Base-by-base conservation (phyloP, 1,140 invertebrate genomes). In the Bombus turneri region DNA sequence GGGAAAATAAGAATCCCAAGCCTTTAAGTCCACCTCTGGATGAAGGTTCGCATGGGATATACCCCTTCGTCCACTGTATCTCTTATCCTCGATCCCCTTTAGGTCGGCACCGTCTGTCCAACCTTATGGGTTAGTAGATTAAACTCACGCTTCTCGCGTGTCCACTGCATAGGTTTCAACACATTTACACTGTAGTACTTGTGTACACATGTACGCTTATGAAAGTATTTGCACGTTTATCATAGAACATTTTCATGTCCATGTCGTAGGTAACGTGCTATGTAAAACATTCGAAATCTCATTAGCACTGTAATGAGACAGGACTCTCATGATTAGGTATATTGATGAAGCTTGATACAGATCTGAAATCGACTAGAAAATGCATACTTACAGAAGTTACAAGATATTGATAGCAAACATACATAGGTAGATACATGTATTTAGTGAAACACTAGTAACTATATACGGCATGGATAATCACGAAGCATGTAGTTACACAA, bases 1-100 rank as follows among this genome's bases (percentile, higher is more conserved):
- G 93, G 91, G 85, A 86, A 94, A 93, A 93, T 93, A 92, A 93
- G 93, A 93, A 93, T 93, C 92, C 89, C 88, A 91, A 90, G 90
- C 86, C 88, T 92, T 91, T 88, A 79, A 86, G 83, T 86, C 88
- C 78, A 86, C 75, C 78, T 76, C 74, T 81, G 59, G 59, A 62
- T 72, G 47, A 77, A 75, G 83, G 74, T 86, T 88, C 74, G 82
- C 86, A 64, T 59, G 79, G 43, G 59, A 47, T 82, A 86, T 86
- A 81, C 73, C 76, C 80, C 78, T 81, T 81, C 59, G 81, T 88
- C 78, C 62, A 83, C 78, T 83, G 57, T 81, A 68, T 62, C 84
- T 87, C 88, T 88, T 83, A 85, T 90, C 86, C 85, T 76, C 81
- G 87, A 81, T 89, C 86, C 88, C 86, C 81, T 87, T 89, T 85